Conservation (phyloP, 2,797 vertebrate genomes). For the Lycodopsis pacificus region DNA sequence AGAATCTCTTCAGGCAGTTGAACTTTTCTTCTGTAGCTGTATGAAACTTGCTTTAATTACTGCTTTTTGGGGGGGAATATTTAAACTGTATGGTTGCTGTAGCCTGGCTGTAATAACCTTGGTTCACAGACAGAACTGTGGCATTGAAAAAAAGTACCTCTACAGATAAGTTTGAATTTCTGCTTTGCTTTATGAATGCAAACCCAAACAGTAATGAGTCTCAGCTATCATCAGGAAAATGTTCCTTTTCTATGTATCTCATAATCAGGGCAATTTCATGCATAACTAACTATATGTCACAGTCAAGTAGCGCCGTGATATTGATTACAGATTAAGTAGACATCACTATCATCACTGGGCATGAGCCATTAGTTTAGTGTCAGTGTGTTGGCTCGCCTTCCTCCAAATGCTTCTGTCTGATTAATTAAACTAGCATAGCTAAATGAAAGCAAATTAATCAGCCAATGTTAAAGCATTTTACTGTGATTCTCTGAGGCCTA, state of each 20-base stretch:
- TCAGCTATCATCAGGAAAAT: conserved; percentile 22
- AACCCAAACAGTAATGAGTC: conserved; percentile 31
- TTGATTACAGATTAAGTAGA: conserved; percentile 53
- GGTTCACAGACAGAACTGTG: conserved; percentile 2
- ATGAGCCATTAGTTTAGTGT: conserved; percentile 49
- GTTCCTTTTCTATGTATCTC: conserved; percentile 30
- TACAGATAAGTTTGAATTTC: not conserved
- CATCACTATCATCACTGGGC: conserved; percentile 27
- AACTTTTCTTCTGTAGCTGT: conserved; percentile 12
- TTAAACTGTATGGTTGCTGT: conserved; percentile 7
- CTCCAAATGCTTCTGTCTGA: conserved; percentile 34
- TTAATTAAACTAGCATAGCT: conserved; percentile 44
- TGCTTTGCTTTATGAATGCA: conserved; percentile 19
- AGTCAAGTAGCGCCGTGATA: conserved; percentile 20
- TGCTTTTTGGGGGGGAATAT: not conserved
- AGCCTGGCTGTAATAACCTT: conserved; percentile 11
- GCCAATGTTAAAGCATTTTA: conserved; percentile 21
- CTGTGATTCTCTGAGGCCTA: conserved; percentile 21
- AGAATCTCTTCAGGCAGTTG: not conserved
- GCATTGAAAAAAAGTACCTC: not conserved
- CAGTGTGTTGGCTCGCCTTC: conserved; percentile 21
- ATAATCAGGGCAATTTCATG: conserved; percentile 63
- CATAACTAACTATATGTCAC: conserved; percentile 52
- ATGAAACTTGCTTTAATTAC: conserved; percentile 15
- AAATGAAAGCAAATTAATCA: conserved; percentile 52